Evolutionary conservation across 2,888 invertebrate species (phyloP).

Genomic region (Schizaphis graminum): DNA sequence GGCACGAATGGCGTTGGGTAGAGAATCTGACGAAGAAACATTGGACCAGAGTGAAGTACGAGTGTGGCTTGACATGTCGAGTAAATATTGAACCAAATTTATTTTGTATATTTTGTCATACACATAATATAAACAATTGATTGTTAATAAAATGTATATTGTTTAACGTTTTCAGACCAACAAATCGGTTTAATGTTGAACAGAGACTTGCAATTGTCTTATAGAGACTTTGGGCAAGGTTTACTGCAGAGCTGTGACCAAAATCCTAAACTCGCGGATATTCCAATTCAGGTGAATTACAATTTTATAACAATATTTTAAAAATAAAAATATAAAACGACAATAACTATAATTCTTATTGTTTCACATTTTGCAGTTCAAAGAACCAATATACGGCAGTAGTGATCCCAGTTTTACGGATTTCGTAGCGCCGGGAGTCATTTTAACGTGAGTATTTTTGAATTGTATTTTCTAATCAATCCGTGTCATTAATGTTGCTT

Average conservation of each 20-base stretch:
- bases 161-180: slow-evolving; percentile 77
- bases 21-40: slow-evolving; percentile 88
- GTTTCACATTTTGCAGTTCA: slow-evolving; percentile 75
- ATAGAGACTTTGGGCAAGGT: slow-evolving; percentile 85
- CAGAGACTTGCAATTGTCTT: slow-evolving; percentile 86
- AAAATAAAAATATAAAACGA: background rate
- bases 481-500: background rate
- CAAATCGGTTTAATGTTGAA: slow-evolving; percentile 93
- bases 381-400: slow-evolving; percentile 89
- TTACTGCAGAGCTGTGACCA: slow-evolving; percentile 81
- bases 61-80: slow-evolving; percentile 94
- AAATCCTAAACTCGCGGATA: slow-evolving; percentile 89
- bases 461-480: background rate
- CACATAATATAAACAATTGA: background rate
- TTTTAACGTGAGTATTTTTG: slow-evolving; percentile 81
- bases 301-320: background rate
- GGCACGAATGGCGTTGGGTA: slow-evolving; percentile 84
- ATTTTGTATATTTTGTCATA: background rate
- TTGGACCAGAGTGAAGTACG: slow-evolving; percentile 88
- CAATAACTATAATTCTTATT: slow-evolving; percentile 67
- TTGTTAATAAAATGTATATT: background rate
- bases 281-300: slow-evolving; percentile 78
- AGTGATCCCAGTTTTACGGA: slow-evolving; percentile 94
- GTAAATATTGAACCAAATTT: slow-evolving; percentile 71
- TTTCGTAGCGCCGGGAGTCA: slow-evolving; percentile 96